phyloP scores from a whole-genome alignment of 2,113 vertebrate species.

The Psophia crepitans region DNA sequence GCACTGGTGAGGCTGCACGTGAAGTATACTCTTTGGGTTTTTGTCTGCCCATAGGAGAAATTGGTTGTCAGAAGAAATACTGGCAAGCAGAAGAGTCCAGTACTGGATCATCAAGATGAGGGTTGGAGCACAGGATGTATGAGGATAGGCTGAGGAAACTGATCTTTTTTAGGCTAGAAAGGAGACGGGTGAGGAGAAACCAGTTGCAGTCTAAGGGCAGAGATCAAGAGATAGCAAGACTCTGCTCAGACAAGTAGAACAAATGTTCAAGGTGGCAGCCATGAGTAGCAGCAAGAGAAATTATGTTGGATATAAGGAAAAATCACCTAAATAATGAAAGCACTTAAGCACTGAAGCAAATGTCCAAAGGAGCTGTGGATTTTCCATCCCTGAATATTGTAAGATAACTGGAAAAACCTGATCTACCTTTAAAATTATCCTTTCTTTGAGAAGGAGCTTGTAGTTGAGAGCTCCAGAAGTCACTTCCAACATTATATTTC shows the following conservation, averaged over 20 bases:
- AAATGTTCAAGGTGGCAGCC: background rate
- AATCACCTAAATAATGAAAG: background rate
- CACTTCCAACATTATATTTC: background rate
- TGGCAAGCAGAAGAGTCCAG: background rate
- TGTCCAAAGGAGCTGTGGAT: background rate
- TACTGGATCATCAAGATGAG: background rate
- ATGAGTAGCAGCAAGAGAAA: background rate
- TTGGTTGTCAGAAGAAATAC: background rate
- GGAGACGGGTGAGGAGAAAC: background rate
- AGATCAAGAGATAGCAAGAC: background rate
- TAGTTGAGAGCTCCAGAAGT: background rate
- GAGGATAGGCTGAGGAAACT: background rate
- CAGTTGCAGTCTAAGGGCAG: background rate
- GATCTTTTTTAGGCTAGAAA: background rate
- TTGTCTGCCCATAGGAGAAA: background rate
- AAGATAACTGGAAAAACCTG: background rate
- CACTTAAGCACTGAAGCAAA: background rate
- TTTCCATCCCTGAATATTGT: background rate
- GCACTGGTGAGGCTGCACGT: too few species aligned
- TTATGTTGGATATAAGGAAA: background rate
- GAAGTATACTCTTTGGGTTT: background rate
- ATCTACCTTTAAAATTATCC: background rate
- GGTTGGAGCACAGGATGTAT: background rate
- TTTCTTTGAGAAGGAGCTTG: background rate
- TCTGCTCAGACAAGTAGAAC: background rate